phyloP scores from a whole-genome alignment of 2,113 vertebrate genomes.

The Equus przewalskii region DNA sequence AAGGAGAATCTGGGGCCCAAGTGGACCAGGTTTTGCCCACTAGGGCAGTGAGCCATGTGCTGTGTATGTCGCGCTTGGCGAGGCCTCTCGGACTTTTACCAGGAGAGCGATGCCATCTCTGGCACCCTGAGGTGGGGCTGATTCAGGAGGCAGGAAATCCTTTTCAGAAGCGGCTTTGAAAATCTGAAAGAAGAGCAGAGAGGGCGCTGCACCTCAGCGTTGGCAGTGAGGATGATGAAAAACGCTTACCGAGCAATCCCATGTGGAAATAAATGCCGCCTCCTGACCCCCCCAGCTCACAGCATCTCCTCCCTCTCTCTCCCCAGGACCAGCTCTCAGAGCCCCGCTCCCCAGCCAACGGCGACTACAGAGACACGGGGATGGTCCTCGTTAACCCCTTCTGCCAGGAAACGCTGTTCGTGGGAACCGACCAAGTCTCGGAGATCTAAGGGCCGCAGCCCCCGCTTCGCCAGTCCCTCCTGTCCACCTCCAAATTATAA shows the following conservation, averaged over 20 bases:
- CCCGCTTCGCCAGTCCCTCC: constrained; percentile 60
- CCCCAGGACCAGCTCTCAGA: constrained; percentile 94
- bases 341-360: constrained; percentile 95
- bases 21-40: background rate
- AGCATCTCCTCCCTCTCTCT: constrained; percentile 60
- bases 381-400: constrained; percentile 99
- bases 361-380: constrained; percentile 95
- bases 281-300: constrained; percentile 46
- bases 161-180: background rate
- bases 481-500: constrained; percentile 86
- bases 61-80: fast-evolving
- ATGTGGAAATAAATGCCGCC: background rate
- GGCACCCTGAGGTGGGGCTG: background rate
- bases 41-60: fast-evolving
- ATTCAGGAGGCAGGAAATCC: background rate
- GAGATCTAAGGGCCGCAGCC: constrained; percentile 90
- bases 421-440: constrained; percentile 95
- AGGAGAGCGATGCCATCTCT: background rate
- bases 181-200: background rate
- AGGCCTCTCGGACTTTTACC: background rate
- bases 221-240: background rate
- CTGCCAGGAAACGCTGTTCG: constrained; percentile 98
- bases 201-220: background rate
- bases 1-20: background rate
- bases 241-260: background rate